These are phyloP conservation scores for Parazoanthus darwini DNA, from an alignment of 92 coral and sea anemone species.

Conservation along the genomic window DNA sequence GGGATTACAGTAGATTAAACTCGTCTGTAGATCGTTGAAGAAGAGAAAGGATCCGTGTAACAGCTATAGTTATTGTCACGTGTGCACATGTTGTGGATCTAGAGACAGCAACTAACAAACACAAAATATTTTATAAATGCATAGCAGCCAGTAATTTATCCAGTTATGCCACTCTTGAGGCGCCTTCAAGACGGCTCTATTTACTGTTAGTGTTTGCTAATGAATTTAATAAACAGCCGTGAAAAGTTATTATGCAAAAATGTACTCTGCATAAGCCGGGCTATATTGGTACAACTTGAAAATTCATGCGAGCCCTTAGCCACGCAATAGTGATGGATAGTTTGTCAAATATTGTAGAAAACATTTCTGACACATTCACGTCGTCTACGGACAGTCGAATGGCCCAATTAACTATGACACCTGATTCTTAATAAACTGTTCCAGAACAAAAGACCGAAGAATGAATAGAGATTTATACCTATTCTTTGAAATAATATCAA, in stretches of 20 bases:
- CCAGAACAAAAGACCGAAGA: slow-evolving; percentile 15
- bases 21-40: neutral
- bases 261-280: neutral
- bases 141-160: slow-evolving; percentile 40
- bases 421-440: slow-evolving; percentile 30
- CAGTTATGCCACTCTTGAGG: slow-evolving; percentile 59
- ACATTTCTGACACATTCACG: neutral
- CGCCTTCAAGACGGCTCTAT: slow-evolving; percentile 70
- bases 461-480: slow-evolving; percentile 30
- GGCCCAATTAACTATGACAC: slow-evolving; percentile 32
- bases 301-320: neutral
- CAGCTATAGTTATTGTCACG: neutral
- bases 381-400: neutral
- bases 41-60: neutral
- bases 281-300: slow-evolving; percentile 18
- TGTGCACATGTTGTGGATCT: neutral
- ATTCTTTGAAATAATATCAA: slow-evolving; percentile 23
- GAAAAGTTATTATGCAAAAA: slow-evolving; percentile 26
- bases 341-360: neutral
- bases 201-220: slow-evolving; percentile 65
- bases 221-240: slow-evolving; percentile 53
- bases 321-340: slow-evolving; percentile 22
- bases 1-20: neutral
- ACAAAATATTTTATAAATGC: slow-evolving; percentile 18
- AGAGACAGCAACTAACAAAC: too few relatives aligned